Conservation (phyloP, 2,113 vertebrate genomes). For the Xyliphius kryptos region DNA sequence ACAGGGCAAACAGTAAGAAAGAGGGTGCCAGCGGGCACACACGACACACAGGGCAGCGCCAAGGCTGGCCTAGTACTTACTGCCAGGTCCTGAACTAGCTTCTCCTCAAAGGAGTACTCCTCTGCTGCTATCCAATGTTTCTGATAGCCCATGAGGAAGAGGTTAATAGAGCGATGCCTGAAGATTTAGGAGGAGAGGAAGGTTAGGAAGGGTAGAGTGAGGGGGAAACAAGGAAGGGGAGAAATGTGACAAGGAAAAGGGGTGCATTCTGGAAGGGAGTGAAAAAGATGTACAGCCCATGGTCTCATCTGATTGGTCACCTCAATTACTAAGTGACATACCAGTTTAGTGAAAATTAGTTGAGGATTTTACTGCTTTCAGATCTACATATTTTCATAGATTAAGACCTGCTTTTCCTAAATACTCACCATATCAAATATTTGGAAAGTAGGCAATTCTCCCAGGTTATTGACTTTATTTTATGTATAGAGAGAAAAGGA, state of each 20-base stretch:
- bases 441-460: neutral
- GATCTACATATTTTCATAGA: too few species aligned
- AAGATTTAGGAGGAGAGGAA: constrained; percentile 76
- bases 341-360: too few species aligned
- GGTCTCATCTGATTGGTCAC: constrained; percentile 92
- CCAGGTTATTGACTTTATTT: neutral
- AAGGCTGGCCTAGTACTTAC: constrained; percentile 84
- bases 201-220: constrained; percentile 59
- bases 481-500: neutral
- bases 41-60: constrained; percentile 59
- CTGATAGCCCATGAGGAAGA: constrained; percentile 99
- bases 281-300: constrained; percentile 83
- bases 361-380: too few species aligned
- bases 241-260: constrained; percentile 42
- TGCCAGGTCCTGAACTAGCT: constrained; percentile 93
- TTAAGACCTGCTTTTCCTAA: constrained; percentile 1
- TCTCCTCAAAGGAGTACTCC: constrained; percentile 72
- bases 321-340: neutral
- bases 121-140: constrained; percentile 99
- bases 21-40: constrained; percentile 57
- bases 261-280: constrained; percentile 65
- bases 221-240: constrained; percentile 32
- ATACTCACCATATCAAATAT: constrained; percentile 22
- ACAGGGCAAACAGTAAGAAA: constrained; percentile 63
- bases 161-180: constrained; percentile 99